Evolutionary conservation across 2,113 vertebrate species (phyloP).

Genomic region (Oryzias melastigma): DNA sequence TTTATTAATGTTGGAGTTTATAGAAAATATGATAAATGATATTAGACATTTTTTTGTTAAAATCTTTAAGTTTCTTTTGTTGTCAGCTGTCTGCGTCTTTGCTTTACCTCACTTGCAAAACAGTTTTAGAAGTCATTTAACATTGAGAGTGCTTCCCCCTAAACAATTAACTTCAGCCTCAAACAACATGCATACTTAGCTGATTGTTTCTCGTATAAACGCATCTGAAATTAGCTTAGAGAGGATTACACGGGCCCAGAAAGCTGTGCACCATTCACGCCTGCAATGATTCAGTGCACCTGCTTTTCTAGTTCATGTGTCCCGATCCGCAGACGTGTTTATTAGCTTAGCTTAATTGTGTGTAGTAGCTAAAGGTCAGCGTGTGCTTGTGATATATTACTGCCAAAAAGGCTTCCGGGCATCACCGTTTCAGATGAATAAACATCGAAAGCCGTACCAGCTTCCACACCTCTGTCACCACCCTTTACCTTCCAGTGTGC

Average conservation of each 20-base stretch:
- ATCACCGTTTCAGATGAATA: conserved; percentile 63
- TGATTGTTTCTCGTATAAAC: conserved; percentile 30
- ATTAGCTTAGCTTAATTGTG: conserved; percentile 72
- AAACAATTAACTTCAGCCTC: too few relatives aligned
- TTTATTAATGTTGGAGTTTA: too few relatives aligned
- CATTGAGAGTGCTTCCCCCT: too few relatives aligned
- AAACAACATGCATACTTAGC: conserved; percentile 18
- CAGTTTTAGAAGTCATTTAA: too few relatives aligned
- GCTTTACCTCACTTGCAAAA: too few relatives aligned
- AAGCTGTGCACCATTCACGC: conserved; percentile 21
- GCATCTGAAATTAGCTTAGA: conserved; percentile 36
- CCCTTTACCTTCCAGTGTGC: conserved; percentile 39
- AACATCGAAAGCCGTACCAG: conserved; percentile 51
- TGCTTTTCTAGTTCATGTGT: conserved; percentile 36
- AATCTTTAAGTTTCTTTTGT: too few relatives aligned
- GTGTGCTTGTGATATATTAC: conserved; percentile 57
- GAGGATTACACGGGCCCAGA: conserved; percentile 44
- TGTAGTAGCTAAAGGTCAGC: conserved; percentile 65
- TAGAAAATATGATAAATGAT: too few relatives aligned
- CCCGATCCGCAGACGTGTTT: conserved; percentile 46
- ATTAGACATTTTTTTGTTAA: too few relatives aligned
- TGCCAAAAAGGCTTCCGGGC: conserved; percentile 66
- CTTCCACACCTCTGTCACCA: conserved; percentile 31
- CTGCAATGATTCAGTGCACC: conserved; percentile 46
- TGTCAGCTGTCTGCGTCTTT: too few relatives aligned